Percentiles rank a stretch among this genome's conserved stretches.
phyloP scores from a whole-genome alignment of 1,140 invertebrate species.

The Drosophila repleta region DNA sequence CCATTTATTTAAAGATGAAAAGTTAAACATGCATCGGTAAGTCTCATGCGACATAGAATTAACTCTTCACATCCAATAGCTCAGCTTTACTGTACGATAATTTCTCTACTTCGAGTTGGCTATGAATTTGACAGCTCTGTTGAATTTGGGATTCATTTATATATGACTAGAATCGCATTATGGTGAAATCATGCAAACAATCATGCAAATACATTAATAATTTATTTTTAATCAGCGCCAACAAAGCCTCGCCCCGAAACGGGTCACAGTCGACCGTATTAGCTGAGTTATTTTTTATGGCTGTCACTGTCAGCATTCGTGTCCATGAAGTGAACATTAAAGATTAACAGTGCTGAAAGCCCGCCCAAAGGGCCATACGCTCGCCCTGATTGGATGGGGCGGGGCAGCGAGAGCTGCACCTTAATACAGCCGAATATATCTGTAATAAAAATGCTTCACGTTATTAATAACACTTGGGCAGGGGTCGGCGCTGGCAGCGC shows the following conservation, averaged over 20 bases:
- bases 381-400: constrained; percentile 10
- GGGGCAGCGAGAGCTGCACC: constrained; percentile 40
- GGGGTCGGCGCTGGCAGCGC: neutral
- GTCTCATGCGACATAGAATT: too few relatives aligned
- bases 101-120: neutral
- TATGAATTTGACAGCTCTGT: neutral
- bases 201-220: constrained; percentile 59
- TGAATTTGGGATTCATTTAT: constrained; percentile 17
- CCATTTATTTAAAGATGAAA: too few relatives aligned
- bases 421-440: constrained; percentile 58
- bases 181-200: constrained; percentile 54
- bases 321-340: constrained; percentile 57
- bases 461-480: constrained; percentile 68
- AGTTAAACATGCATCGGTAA: too few relatives aligned
- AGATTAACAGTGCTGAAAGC: constrained; percentile 51
- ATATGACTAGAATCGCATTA: constrained; percentile 3
- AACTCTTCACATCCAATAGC: too few relatives aligned
- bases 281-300: constrained; percentile 58
- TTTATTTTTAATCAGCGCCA: constrained; percentile 70
- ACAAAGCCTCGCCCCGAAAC: constrained; percentile 7
- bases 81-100: too few relatives aligned
- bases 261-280: constrained; percentile 4
- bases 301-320: constrained; percentile 58
- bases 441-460: constrained; percentile 67
- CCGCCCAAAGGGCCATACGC: constrained; percentile 10